Conservation (phyloP, 2,888 invertebrate genomes). For the Synanthedon formicaeformis region DNA sequence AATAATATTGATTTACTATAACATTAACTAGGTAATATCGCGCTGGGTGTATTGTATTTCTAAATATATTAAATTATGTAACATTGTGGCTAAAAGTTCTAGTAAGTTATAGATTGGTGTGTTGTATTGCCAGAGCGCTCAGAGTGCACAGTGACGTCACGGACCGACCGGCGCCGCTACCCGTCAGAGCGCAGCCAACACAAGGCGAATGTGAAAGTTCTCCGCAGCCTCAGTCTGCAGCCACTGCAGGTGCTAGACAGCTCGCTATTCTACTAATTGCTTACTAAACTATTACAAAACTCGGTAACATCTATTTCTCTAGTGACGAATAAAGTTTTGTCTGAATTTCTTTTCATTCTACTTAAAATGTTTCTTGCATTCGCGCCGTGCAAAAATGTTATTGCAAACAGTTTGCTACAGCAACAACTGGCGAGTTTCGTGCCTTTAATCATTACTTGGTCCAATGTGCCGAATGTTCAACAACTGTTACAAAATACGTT, state of each 20-base stretch:
- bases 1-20: too few species aligned
- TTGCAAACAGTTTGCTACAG: too few species aligned
- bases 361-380: too few species aligned
- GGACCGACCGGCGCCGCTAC: conserved; percentile 2
- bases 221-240: conserved; percentile 36
- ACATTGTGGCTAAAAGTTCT: neutral
- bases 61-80: too few species aligned
- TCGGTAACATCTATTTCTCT: too few species aligned
- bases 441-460: conserved; percentile 3
- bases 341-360: too few species aligned
- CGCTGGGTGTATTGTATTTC: too few species aligned
- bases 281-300: conserved; percentile 16
- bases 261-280: conserved; percentile 30
- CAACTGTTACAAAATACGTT: conserved; percentile 21
- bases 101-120: conserved; percentile 1
- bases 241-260: conserved; percentile 48
- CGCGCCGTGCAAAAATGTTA: too few species aligned
- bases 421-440: neutral
- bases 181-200: conserved; percentile 37
- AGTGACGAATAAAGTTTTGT: too few species aligned
- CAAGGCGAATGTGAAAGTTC: conserved; percentile 66
- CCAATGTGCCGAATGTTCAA: conserved; percentile 20
- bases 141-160: conserved; percentile 3
- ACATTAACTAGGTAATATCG: too few species aligned
- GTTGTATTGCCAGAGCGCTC: conserved; percentile 1